Conservation (phyloP, 1,140 invertebrate genomes). For the Phymastichus coffea region DNA sequence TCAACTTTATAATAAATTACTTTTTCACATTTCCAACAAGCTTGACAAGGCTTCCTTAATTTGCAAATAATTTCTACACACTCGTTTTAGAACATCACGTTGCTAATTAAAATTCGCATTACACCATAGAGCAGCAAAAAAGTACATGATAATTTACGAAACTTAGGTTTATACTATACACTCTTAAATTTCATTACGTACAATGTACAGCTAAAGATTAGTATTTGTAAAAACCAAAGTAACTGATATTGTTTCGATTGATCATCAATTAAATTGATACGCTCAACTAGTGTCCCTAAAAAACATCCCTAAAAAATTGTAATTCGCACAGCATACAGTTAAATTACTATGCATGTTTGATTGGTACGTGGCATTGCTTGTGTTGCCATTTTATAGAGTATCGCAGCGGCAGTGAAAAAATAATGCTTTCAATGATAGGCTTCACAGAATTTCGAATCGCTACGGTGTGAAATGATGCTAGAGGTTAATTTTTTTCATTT, state of each 20-base stretch:
- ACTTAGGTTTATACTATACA: constrained; percentile 11
- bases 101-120: too few species aligned
- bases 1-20: constrained; percentile 19
- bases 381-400: constrained; percentile 13
- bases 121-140: constrained; percentile 10
- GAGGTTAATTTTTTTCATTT: constrained; percentile 6
- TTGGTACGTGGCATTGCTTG: constrained; percentile 19
- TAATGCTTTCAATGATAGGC: constrained; percentile 22
- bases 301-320: too few species aligned
- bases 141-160: constrained; percentile 2
- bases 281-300: constrained; percentile 12
- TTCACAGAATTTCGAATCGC: constrained; percentile 15
- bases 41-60: constrained; percentile 5
- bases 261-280: constrained; percentile 12
- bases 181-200: constrained; percentile 7
- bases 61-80: constrained; percentile 7
- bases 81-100: constrained; percentile 1
- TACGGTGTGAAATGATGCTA: constrained; percentile 4
- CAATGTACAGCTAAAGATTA: constrained; percentile 14
- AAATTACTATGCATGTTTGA: constrained; percentile 20
- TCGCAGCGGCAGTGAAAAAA: constrained; percentile 25
- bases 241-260: constrained; percentile 6
- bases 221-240: constrained; percentile 7
- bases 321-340: constrained; percentile 17
- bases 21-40: constrained; percentile 16